phyloP scores from a whole-genome alignment of 2,113 vertebrate species.

The Proterorhinus semilunaris region DNA sequence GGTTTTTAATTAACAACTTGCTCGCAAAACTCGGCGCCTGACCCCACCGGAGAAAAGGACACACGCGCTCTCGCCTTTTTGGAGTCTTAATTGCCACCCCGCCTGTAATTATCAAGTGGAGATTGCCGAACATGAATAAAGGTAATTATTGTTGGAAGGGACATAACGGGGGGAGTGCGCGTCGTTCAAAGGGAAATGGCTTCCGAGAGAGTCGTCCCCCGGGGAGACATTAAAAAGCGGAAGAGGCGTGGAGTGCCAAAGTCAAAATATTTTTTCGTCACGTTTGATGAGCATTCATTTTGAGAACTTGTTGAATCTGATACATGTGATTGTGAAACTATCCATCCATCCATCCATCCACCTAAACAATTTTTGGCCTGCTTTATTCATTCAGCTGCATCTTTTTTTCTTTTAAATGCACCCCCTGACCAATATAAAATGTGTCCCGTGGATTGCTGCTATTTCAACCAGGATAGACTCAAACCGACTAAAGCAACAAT shows the following conservation, averaged over 20 bases:
- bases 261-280: not conserved
- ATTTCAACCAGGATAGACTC: no score
- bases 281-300: not conserved
- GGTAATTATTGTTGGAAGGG: not conserved
- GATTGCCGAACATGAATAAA: constrained; percentile 8
- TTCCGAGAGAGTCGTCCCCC: not conserved
- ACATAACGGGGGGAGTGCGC: not conserved
- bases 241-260: constrained; percentile 1
- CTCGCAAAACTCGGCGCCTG: constrained; percentile 7
- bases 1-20: constrained; percentile 13
- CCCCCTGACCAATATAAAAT: no score
- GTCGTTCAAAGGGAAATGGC: not conserved
- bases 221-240: not conserved
- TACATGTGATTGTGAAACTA: no score
- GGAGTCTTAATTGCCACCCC: constrained; percentile 8
- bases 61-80: not conserved
- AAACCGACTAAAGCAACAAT: no score
- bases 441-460: no score
- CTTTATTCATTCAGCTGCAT: no score
- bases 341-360: no score
- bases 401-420: no score
- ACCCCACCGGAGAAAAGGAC: constrained; percentile 11
- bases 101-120: constrained; percentile 4
- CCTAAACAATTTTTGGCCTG: no score
- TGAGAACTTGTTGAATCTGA: no score